Base-by-base conservation (phyloP, 1,140 invertebrate species). In the Habropoda laboriosa region DNA sequence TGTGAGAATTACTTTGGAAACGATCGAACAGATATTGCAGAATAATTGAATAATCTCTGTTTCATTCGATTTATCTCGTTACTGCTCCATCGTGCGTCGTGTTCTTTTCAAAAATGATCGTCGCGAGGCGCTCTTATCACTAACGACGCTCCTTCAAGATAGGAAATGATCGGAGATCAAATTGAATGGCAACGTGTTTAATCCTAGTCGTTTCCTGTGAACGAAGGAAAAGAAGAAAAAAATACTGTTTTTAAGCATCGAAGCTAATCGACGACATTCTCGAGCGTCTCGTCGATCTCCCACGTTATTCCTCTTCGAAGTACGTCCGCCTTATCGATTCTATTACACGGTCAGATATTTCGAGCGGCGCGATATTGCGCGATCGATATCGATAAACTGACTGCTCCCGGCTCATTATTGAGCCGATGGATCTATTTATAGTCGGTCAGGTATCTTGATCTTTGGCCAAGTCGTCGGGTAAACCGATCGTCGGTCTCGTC, bases 351-450 rank as follows among this genome's bases (percentile, higher is more conserved):
- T 35, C 55, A 60, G 67, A 71, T 78, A 60, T 78, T 78, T 60
- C 8, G 42, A 58, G 64, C 55, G 4, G 18, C 49, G n/a, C 42
- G 51, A 77, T 77, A 70, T 77, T 77, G 66, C 66, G 53, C 55
- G 55, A 78, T 78, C 66, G 47, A 70, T 78, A 78, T 71, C 57
- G 75, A 78, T 71, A 78, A 78, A 70, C 51, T 24, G 32, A 49
- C 66, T 47, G 42, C 75, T 47, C 42, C 53, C 67, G 38, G 67
- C 40, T 60, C 75, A 60, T 78, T 71, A 78, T 53, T 27, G 55
- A 78, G 45, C 51, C 51, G 64, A 57, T 76, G n/a, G 64, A 60
- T 58, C 75, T 78, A 78, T 78, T 78, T 78, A 78, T 78, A 78
- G 67, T 12, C 64, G 18, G 18, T 0, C 75, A 60, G 75, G 67